phyloP scores from a whole-genome alignment of 2,797 vertebrate genomes.

The Pseudocheirus occidentalis region DNA sequence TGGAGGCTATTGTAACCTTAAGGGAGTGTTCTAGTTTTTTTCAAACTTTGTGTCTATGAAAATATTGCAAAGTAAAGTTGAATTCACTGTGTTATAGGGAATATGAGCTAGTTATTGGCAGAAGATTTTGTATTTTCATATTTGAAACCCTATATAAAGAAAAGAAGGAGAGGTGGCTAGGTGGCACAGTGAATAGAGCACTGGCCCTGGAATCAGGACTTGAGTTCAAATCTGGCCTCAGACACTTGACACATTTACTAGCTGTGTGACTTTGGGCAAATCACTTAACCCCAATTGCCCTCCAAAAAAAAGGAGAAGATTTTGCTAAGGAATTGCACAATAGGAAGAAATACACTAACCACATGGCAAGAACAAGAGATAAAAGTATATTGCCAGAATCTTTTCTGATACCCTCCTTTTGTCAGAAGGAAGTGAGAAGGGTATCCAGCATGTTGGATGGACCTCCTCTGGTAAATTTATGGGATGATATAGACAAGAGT shows the following conservation, averaged over 20 bases:
- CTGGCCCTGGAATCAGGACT: too few species aligned
- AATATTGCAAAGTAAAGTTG: not conserved
- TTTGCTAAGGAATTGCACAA: not conserved
- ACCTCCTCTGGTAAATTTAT: not conserved
- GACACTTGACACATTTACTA: too few species aligned
- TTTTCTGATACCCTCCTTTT: not conserved
- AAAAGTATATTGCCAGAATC: not conserved
- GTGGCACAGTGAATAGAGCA: too few species aligned
- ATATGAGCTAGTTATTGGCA: not conserved
- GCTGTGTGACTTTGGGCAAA: too few species aligned
- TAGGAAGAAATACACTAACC: not conserved
- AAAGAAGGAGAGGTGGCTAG: too few species aligned
- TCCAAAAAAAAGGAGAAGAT: not conserved
- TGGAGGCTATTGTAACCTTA: not conserved
- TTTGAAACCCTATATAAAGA: not conserved
- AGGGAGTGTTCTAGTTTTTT: not conserved
- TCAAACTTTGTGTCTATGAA: not conserved
- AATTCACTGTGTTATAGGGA: not conserved
- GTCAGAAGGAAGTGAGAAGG: not conserved
- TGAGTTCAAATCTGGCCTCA: too few species aligned
- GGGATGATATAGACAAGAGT: not conserved
- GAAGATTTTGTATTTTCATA: not conserved
- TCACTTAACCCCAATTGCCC: too few species aligned
- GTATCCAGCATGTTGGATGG: not conserved
- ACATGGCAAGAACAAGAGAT: not conserved